These are phyloP conservation scores for Blennius ocellaris DNA, from an alignment of 2,113 vertebrate genomes.

Conservation along the genomic window DNA sequence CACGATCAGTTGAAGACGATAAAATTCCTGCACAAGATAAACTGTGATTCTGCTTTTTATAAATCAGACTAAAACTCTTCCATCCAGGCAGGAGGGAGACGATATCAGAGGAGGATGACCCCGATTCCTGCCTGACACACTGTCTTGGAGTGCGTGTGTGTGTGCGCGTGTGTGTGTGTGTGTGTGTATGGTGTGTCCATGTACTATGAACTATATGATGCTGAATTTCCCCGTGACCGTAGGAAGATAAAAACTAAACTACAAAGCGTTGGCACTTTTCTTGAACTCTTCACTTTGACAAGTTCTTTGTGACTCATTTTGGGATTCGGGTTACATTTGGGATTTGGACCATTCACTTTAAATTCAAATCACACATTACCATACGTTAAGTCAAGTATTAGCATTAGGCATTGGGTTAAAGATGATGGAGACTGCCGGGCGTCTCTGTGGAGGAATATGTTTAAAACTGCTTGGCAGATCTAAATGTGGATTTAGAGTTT, in stretches of 20 bases:
- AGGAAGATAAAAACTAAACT: neutral
- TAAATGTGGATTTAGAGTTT: neutral
- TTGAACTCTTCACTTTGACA: neutral
- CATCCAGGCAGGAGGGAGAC: conserved; percentile 51
- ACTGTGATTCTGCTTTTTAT: conserved; percentile 51
- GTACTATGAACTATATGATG: neutral
- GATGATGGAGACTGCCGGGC: neutral
- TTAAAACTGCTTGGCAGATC: neutral
- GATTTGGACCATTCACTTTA: neutral
- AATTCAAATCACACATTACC: neutral
- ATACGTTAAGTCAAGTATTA: neutral
- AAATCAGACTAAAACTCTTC: conserved; percentile 50
- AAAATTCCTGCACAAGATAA: conserved; percentile 61
- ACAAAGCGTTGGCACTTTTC: conserved; percentile 5
- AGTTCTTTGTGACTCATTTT: neutral
- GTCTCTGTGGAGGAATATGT: neutral
- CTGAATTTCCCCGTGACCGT: neutral
- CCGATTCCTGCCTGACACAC: conserved; percentile 18
- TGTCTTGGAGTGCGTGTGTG: neutral
- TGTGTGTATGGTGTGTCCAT: conserved; percentile 13
- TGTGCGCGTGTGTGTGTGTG: neutral
- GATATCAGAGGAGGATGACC: conserved; percentile 24
- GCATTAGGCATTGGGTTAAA: neutral
- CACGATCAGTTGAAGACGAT: conserved; percentile 55
- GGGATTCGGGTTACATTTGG: neutral